A percentile compares a stretch with the other conserved stretches of the same genome.
phyloP scores from a whole-genome alignment of 2,797 vertebrate species.

The Echiichthys vipera region DNA sequence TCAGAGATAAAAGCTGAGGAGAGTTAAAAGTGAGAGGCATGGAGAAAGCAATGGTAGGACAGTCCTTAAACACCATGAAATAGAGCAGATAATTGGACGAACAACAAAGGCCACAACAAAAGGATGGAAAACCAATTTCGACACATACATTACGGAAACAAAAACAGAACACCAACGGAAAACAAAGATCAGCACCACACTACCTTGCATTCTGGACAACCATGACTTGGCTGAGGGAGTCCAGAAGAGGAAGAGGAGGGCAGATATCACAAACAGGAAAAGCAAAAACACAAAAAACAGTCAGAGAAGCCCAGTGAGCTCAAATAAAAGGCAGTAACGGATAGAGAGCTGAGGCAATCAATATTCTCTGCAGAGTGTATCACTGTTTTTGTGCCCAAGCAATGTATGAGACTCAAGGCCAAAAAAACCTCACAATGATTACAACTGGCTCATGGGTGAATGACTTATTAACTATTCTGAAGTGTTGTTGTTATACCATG shows the following conservation, averaged over 20 bases:
- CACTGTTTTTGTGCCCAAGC: constrained; percentile 45
- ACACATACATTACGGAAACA: constrained; percentile 52
- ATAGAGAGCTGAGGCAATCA: constrained; percentile 76
- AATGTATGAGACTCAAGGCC: constrained; percentile 44
- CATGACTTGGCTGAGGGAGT: constrained; percentile 99
- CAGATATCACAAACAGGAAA: constrained; percentile 87
- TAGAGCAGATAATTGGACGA: constrained; percentile 59
- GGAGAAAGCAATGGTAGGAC: constrained; percentile 53
- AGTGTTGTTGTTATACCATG: constrained; percentile 11
- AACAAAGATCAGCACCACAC: constrained; percentile 85
- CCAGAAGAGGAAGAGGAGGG: constrained; percentile 88
- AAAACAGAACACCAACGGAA: constrained; percentile 76
- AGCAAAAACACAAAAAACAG: constrained; percentile 82
- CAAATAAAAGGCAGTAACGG: constrained; percentile 74
- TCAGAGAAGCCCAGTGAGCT: constrained; percentile 81
- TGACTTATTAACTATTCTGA: constrained; percentile 43
- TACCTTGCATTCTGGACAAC: constrained; percentile 99
- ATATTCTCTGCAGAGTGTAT: constrained; percentile 50
- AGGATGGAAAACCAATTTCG: constrained; percentile 69
- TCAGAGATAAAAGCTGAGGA: constrained; percentile 40
- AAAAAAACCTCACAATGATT: constrained; percentile 34
- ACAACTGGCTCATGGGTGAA: constrained; percentile 29
- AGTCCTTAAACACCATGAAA: constrained; percentile 57
- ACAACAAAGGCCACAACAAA: constrained; percentile 76
- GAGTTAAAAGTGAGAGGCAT: constrained; percentile 53